Conservation (phyloP, 2,797 vertebrate species). For the Megalops cyprinoides region DNA sequence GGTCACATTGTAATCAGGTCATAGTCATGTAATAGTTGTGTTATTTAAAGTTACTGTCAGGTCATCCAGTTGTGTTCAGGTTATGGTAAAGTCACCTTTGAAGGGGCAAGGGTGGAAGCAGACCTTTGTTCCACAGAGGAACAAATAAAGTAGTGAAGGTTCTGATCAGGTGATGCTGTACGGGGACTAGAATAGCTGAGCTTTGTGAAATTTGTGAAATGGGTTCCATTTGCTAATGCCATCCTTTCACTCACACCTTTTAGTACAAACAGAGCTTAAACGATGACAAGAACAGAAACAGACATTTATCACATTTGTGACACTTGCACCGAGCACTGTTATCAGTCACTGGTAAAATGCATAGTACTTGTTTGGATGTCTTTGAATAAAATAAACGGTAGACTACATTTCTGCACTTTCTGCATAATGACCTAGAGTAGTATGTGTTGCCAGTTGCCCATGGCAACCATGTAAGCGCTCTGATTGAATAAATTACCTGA, state of each 20-base stretch:
- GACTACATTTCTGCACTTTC: conserved; percentile 13
- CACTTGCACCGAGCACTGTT: neutral
- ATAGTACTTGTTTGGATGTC: conserved; percentile 7
- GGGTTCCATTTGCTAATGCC: neutral
- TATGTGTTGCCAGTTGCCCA: conserved; percentile 64
- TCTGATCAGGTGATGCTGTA: neutral
- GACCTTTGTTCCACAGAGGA: no score
- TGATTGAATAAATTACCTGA: conserved; percentile 76
- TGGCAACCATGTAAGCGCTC: conserved; percentile 70
- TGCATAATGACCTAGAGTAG: conserved; percentile 22
- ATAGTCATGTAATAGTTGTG: neutral
- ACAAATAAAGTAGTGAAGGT: neutral
- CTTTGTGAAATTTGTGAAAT: no score
- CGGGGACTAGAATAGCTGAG: neutral
- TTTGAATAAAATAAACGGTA: neutral
- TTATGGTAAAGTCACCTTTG: neutral
- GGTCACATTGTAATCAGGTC: neutral
- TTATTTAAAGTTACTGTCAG: no score
- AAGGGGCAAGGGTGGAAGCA: neutral
- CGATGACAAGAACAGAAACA: neutral
- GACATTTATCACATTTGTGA: neutral
- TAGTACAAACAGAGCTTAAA: neutral
- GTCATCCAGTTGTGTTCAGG: no score
- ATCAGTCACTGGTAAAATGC: neutral
- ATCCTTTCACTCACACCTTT: neutral